Base-by-base conservation (phyloP, 2,888 invertebrate species). In the Platycheirus albimanus region DNA sequence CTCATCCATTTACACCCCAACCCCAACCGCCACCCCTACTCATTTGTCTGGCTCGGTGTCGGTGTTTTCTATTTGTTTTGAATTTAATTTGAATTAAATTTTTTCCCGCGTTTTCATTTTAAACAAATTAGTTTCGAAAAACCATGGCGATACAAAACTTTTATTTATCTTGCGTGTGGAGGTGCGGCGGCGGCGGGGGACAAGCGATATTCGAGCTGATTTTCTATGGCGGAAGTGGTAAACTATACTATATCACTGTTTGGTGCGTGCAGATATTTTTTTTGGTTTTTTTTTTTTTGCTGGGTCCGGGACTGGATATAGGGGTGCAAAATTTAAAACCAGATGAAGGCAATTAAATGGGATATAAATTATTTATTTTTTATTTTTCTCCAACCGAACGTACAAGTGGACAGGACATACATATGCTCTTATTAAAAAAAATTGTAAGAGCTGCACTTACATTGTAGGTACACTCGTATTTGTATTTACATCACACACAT, bases 271-370 rank as follows among this genome's bases (percentile, higher is more conserved):
- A 36, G 13, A n/a, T n/a, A n/a, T n/a, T n/a, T n/a, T n/a, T n/a
- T n/a, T n/a, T n/a, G n/a, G n/a, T n/a, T n/a, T n/a, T n/a, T n/a
- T n/a, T n/a, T n/a, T n/a, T n/a, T n/a, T n/a, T n/a, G n/a, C n/a
- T n/a, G n/a, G n/a, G n/a, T n/a, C n/a, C n/a, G n/a, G n/a, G n/a
- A n/a, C n/a, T n/a, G 8, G 3, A 3, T 33, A 13, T 3, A 30
- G 11, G n/a, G 28, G 36, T 15, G 17, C 7, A 28, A 72, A 36
- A 41, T 41, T 71, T n/a, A 17, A 76, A 77, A 49, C 71, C 77
- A 81, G 71, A 77, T 72, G 77, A 81, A 63, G 66, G 71, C 52
- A 76, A 71, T 81, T 76, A 76, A 66, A 71, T 54, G 30, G 52
- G 7, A 51, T 51, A 45, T 30, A 61, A 51, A 54, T 72, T 61